These are phyloP conservation scores for Calcarius lapponicus DNA, from an alignment of 2,797 vertebrate species.

Conservation along the genomic window DNA sequence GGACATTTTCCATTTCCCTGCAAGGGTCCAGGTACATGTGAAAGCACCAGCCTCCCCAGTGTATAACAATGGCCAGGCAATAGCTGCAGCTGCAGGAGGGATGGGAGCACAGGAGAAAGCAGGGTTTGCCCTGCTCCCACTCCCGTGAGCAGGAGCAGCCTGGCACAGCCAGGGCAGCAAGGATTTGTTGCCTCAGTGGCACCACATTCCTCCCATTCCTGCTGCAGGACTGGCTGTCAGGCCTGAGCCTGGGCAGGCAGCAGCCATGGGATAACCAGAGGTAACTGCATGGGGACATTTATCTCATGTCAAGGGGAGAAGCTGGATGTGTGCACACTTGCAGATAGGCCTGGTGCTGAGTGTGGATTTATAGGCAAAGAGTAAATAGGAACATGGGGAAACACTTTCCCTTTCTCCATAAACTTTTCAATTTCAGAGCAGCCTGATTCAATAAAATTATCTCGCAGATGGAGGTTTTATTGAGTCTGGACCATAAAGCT, in stretches of 20 bases:
- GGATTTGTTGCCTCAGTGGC: neutral
- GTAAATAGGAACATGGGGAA: constrained; percentile 40
- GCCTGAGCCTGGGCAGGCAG: neutral
- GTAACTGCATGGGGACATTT: neutral
- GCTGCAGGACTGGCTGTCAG: neutral
- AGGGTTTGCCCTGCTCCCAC: neutral
- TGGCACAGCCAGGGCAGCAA: neutral
- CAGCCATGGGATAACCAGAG: neutral
- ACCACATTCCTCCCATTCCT: fast-evolving
- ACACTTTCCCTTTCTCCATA: constrained; percentile 33
- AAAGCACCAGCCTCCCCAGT: neutral
- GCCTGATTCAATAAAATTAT: constrained; percentile 43
- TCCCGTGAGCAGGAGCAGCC: neutral
- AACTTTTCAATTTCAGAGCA: constrained; percentile 61
- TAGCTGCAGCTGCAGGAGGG: neutral
- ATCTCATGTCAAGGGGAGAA: neutral
- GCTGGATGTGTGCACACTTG: neutral
- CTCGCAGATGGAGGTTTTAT: constrained; percentile 47
- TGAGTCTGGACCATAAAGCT: constrained; percentile 53
- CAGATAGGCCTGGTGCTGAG: neutral
- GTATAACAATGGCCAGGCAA: neutral
- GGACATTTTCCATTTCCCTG: neutral
- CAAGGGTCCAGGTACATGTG: neutral
- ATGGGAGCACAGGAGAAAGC: fast-evolving
- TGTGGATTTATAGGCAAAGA: constrained; percentile 15